These are phyloP conservation scores for Pangasius macronema DNA, from an alignment of 2,797 vertebrate genomes.

Conservation along the genomic window DNA sequence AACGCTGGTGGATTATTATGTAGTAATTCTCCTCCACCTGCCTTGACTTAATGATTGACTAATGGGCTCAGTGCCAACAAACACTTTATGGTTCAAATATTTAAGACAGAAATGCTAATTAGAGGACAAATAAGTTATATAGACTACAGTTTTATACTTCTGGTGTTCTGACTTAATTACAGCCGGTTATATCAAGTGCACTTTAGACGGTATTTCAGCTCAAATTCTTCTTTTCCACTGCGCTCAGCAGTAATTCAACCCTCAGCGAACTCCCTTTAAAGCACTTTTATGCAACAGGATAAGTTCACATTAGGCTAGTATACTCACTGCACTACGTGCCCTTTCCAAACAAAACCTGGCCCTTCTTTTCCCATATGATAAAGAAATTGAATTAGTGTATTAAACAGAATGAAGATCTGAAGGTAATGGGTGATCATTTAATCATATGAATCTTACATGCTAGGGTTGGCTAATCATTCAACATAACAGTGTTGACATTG, in stretches of 20 bases:
- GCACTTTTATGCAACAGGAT: neutral
- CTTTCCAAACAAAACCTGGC: too few relatives aligned
- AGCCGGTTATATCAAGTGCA: constrained; percentile 16
- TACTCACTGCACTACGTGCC: neutral
- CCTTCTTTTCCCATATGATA: neutral
- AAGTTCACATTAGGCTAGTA: neutral
- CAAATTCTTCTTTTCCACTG: constrained; percentile 7
- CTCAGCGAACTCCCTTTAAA: neutral
- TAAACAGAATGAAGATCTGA: neutral
- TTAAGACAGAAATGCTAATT: constrained; percentile 39
- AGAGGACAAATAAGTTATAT: constrained; percentile 26
- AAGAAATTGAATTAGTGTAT: neutral
- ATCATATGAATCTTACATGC: neutral
- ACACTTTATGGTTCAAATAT: constrained; percentile 60
- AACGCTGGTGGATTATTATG: constrained; percentile 80
- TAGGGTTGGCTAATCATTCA: too few relatives aligned
- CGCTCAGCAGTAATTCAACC: neutral
- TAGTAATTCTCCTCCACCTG: constrained; percentile 79
- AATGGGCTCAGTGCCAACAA: constrained; percentile 75
- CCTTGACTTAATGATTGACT: constrained; percentile 78
- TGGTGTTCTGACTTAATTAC: constrained; percentile 27
- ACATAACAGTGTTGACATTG: too few relatives aligned
- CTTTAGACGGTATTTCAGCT: constrained; percentile 19
- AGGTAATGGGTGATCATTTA: neutral
- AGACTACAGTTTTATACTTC: constrained; percentile 1